A percentile compares a stretch with the other conserved stretches of the same genome.
phyloP scores from a whole-genome alignment of 2,888 invertebrate genomes.

The Oscheius myriophilus region DNA sequence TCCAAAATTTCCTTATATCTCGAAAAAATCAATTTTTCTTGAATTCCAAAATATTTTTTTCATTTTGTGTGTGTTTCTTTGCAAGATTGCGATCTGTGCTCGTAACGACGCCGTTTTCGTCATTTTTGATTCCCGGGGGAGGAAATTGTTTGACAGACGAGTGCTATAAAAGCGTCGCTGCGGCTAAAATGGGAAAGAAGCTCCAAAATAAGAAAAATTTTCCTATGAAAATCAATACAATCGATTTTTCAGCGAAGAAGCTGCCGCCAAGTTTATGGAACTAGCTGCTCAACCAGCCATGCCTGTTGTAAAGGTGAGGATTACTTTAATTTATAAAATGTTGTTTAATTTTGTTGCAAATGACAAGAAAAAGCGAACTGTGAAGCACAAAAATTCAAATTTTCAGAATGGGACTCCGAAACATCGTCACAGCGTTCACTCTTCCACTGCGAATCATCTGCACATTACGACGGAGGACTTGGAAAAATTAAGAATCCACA shows the following conservation, averaged over 20 bases:
- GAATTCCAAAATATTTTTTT: neutral
- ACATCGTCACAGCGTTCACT: conserved; percentile 31
- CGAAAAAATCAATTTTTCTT: no score
- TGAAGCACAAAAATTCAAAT: no score
- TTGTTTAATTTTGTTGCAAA: no score
- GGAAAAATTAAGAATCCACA: conserved; percentile 29
- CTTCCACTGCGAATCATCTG: conserved; percentile 23
- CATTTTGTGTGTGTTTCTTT: neutral
- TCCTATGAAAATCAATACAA: neutral
- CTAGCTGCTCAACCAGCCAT: conserved; percentile 36
- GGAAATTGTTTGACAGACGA: no score
- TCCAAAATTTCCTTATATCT: neutral
- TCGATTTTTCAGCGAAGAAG: conserved; percentile 48
- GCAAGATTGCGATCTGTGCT: conserved; percentile 6
- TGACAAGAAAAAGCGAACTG: no score
- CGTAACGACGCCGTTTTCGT: no score
- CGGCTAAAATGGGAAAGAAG: neutral
- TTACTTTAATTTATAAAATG: no score
- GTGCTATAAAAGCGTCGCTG: neutral
- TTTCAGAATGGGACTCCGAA: conserved; percentile 18
- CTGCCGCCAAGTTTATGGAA: conserved; percentile 51
- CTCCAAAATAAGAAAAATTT: neutral
- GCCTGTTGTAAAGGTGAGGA: neutral
- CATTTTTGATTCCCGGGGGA: no score
- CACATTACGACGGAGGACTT: conserved; percentile 31